Percentiles rank a stretch among this genome's conserved stretches.
Conservation (phyloP, 2,888 invertebrate genomes). For the Tetanocera ferruginea region DNA sequence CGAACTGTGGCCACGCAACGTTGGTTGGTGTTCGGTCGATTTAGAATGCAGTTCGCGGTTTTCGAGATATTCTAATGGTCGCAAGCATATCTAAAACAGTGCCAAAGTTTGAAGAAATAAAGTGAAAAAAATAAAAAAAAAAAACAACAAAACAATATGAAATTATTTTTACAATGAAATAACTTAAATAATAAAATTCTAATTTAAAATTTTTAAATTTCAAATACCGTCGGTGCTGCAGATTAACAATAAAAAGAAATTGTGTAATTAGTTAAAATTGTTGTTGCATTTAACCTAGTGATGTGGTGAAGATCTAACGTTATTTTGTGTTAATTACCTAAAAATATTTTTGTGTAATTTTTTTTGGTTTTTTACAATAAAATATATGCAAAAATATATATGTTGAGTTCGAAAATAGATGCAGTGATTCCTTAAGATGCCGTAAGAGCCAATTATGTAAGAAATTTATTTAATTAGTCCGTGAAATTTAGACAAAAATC, state of each 20-base stretch:
- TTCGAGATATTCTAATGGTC: background rate
- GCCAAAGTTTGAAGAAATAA: background rate
- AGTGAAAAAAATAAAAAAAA: background rate
- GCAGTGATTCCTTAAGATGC: no score
- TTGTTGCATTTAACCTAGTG: no score
- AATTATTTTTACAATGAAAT: background rate
- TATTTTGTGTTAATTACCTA: no score
- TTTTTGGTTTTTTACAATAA: no score
- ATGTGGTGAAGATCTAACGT: no score
- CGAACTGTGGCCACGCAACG: conserved; percentile 27
- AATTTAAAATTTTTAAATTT: background rate
- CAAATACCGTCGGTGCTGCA: background rate
- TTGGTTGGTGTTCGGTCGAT: background rate
- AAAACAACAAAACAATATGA: background rate
- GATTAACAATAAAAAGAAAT: background rate
- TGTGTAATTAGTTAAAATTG: no score
- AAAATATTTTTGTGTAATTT: no score
- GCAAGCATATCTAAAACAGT: background rate
- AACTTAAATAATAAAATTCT: background rate
- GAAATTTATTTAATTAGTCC: no score
- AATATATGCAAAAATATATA: no score
- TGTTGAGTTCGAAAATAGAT: no score
- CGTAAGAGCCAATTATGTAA: no score
- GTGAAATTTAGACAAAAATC: no score
- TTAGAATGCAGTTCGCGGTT: conserved; percentile 24